These are phyloP conservation scores for Chrysemys picta DNA, from an alignment of 2,113 vertebrate genomes.

Conservation along the genomic window DNA sequence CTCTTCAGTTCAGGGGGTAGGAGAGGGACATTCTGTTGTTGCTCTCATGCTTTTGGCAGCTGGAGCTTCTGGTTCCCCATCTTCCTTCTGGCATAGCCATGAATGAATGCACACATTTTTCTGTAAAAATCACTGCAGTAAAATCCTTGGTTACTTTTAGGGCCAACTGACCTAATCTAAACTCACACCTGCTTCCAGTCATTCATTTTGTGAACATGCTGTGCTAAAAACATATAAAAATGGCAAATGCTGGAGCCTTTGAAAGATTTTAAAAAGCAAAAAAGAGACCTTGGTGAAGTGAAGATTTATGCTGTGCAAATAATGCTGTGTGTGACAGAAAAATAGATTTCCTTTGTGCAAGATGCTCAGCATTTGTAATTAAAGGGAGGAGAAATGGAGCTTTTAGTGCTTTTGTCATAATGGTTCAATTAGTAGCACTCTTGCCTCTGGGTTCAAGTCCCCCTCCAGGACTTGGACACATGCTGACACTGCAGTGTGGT, in stretches of 20 bases:
- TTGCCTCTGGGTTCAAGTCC: not conserved
- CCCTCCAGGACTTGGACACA: not conserved
- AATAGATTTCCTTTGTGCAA: constrained; percentile 6
- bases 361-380: constrained; percentile 7
- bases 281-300: constrained; percentile 6
- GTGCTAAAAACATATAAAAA: constrained; percentile 47
- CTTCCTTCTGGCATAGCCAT: constrained; percentile 16
- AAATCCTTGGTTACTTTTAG: constrained; percentile 55
- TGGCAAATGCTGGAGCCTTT: constrained; percentile 30
- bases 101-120: constrained; percentile 15
- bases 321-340: constrained; percentile 2
- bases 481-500: not conserved
- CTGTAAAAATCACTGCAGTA: constrained; percentile 43
- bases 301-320: constrained; percentile 7
- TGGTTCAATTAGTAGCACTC: not conserved
- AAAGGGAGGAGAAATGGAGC: not conserved
- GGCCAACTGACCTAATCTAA: constrained; percentile 32
- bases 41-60: constrained; percentile 25
- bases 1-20: not conserved
- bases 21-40: not conserved
- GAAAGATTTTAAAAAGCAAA: constrained; percentile 13
- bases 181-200: constrained; percentile 23
- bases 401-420: not conserved
- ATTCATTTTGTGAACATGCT: constrained; percentile 18
- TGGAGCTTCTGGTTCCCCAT: not conserved